Base-by-base conservation (phyloP, 2,888 invertebrate genomes). In the Conchocele bisecta region DNA sequence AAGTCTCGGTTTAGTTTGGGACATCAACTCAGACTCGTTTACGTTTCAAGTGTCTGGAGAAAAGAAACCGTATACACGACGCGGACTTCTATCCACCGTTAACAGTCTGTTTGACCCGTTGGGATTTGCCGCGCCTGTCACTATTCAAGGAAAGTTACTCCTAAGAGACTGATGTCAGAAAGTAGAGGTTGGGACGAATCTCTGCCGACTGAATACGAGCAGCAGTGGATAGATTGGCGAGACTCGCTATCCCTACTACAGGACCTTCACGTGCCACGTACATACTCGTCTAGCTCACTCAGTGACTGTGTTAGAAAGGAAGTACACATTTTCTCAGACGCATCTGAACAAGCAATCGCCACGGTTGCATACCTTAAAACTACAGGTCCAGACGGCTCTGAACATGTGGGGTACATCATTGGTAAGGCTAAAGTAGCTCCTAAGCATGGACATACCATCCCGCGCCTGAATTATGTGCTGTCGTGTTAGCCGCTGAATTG, bases 71-170 rank as follows among this genome's bases (percentile, higher is more conserved):
- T 71, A 35, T 42, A 80, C 70, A 1, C 41, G 60, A n/a, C 37
- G 76, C 17, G 74, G 78, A 22, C 31, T 79, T 7, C 46, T 81
- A 11, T 76, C 76, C 1, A 57, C 65, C 5, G 35, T 76, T 5
- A 76, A 78, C 46, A 70, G 71, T n/a, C 35, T 20, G 13, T 78
- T 65, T 46, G 78, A 81, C 53, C 75, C 80, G 9, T n/a, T 70
- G 4, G 75, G 78, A n/a, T 73, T 81, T 37, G 26, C 66, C 9
- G 53, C 73, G 1, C 78, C 75, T 9, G 60, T 81, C 3, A 51
- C 56, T 11, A 37, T 75, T n/a, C 44, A 46, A 61, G 75, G 78
- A 2, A 81, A 68, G 33, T 4, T 68, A 15, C 11, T 78, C 5
- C 53, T 81, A 11, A 24, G 68, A 37, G 48, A 78, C 13, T 9